phyloP scores from a whole-genome alignment of 2,113 vertebrate species.

The Orcinus orca region DNA sequence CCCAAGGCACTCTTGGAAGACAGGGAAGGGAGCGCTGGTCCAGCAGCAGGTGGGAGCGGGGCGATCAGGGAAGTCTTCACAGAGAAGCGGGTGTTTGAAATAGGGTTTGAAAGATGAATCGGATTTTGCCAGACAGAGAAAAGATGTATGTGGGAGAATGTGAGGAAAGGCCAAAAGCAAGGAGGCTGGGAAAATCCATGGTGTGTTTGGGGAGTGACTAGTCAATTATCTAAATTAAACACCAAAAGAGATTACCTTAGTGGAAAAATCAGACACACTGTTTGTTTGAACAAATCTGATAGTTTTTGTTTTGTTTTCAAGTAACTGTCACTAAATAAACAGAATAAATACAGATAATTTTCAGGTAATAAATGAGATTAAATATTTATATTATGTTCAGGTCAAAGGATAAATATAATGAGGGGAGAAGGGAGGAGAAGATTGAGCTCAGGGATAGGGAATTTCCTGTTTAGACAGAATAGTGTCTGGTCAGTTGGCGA shows the following conservation, averaged over 20 bases:
- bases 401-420: conserved; percentile 57
- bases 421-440: not conserved
- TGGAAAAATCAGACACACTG: conserved; percentile 52
- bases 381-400: conserved; percentile 62
- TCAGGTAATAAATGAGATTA: conserved; percentile 70
- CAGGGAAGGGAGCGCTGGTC: rapidly evolving
- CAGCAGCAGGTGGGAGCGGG: rapidly evolving
- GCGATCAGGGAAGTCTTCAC: not conserved
- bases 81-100: not conserved
- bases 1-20: not conserved
- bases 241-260: conserved; percentile 5
- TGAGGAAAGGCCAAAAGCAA: not conserved
- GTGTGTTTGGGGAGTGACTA: not conserved
- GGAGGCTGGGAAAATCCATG: not conserved
- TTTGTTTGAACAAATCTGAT: conserved; percentile 7
- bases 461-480: conserved; percentile 67
- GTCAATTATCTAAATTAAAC: conserved; percentile 27
- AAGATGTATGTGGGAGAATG: not conserved
- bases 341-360: conserved; percentile 58
- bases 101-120: not conserved
- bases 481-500: conserved; percentile 36
- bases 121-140: not conserved
- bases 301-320: conserved; percentile 56
- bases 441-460: conserved; percentile 33
- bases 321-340: conserved; percentile 53